Percentiles rank a stretch among this genome's conserved stretches.
phyloP scores from a whole-genome alignment of 64 coral and sea anemone species.

The Actinia tenebrosa region DNA sequence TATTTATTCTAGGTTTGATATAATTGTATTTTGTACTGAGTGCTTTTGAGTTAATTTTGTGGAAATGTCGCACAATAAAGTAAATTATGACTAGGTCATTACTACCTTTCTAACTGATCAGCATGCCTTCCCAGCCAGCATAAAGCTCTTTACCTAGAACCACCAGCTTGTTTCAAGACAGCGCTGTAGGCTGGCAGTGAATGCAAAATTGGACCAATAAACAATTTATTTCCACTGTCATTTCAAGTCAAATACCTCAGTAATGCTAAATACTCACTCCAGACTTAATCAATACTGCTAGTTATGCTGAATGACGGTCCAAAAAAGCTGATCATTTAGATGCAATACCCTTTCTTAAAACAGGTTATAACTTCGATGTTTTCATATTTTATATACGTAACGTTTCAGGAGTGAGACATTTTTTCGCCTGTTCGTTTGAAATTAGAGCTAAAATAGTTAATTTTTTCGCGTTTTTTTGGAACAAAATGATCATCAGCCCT shows the following conservation, averaged over 20 bases:
- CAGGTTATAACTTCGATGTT: too few species aligned
- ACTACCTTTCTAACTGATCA: neutral
- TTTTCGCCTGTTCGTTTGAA: neutral
- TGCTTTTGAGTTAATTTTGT: too few species aligned
- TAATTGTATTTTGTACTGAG: too few species aligned
- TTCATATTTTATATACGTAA: too few species aligned
- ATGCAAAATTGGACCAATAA: neutral
- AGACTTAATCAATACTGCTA: too few species aligned
- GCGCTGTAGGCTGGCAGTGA: too few species aligned
- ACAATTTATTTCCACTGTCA: neutral
- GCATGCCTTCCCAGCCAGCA: neutral
- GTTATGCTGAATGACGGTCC: too few species aligned
- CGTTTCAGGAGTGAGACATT: too few species aligned
- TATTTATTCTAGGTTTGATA: too few species aligned
- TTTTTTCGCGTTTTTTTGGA: conserved; percentile 3
- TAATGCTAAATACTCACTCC: too few species aligned
- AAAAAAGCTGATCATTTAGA: too few species aligned
- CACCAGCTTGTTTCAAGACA: neutral
- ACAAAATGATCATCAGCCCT: neutral
- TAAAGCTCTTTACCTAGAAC: neutral
- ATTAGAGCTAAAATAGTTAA: neutral
- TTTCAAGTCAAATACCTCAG: neutral
- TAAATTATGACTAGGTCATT: neutral
- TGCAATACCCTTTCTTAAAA: too few species aligned
- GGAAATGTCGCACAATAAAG: neutral